Conservation (phyloP, 2,888 invertebrate species). For the Xestia sexstrigata region DNA sequence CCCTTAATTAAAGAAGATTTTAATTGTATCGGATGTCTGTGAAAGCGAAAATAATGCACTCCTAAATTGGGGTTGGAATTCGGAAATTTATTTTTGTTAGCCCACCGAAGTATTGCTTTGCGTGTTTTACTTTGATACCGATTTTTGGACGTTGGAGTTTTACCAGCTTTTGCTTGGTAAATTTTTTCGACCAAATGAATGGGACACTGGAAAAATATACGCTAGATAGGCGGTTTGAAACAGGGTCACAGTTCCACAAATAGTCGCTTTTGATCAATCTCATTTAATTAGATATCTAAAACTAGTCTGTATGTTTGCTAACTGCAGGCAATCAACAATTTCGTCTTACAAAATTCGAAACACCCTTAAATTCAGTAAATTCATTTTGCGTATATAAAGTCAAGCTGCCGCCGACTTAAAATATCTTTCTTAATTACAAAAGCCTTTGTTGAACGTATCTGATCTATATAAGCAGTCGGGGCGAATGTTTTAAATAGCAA, state of each 20-base stretch:
- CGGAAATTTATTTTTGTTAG: slow-evolving; percentile 87
- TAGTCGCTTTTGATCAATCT: slow-evolving; percentile 28
- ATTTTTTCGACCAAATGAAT: slow-evolving; percentile 50
- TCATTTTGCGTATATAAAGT: slow-evolving; percentile 88
- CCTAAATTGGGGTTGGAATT: slow-evolving; percentile 89
- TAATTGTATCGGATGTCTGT: slow-evolving; percentile 91
- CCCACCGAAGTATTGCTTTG: slow-evolving; percentile 84
- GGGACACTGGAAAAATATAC: slow-evolving; percentile 35
- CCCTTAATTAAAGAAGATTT: slow-evolving; percentile 92
- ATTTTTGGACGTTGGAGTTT: slow-evolving; percentile 73
- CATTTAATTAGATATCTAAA: slow-evolving; percentile 1
- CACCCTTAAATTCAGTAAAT: slow-evolving; percentile 88
- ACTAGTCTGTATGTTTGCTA: slow-evolving; percentile 37
- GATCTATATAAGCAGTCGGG: slow-evolving; percentile 90
- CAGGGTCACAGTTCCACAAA: slow-evolving; percentile 13
- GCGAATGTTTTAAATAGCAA: slow-evolving; percentile 90
- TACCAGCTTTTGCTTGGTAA: slow-evolving; percentile 54
- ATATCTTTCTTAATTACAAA: slow-evolving; percentile 91
- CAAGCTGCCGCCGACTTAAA: slow-evolving; percentile 90
- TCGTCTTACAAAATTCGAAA: slow-evolving; percentile 79
- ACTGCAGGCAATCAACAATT: slow-evolving; percentile 68
- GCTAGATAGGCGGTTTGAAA: slow-evolving; percentile 50
- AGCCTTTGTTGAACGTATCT: slow-evolving; percentile 91
- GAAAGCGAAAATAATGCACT: slow-evolving; percentile 91
- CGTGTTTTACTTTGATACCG: slow-evolving; percentile 78